Evolutionary conservation across 2,888 invertebrate genomes (phyloP), one percentile per base, ranked within the genome.

Genomic region (Synanthedon andrenaeformis): DNA sequence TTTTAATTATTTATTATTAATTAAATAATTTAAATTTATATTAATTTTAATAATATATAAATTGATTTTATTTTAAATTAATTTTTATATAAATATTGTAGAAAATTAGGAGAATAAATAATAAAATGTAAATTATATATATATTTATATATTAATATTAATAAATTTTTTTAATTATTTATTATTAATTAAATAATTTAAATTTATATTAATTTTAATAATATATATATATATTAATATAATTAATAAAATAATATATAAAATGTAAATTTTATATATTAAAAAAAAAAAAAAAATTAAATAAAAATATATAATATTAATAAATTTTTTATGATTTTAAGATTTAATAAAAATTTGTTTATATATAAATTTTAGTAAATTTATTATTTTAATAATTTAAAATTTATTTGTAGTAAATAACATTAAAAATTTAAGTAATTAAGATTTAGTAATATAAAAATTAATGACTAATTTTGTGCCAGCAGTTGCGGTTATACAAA

Each of bases 401-500:
- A 65, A 64, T 59, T 66, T 61, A 64, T 67, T 45, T 51, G 51
- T 57, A 61, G 56, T 82, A 79, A 75, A 76, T 78, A 77, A 65
- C 75, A 67, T 84, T 85, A 79, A 72, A 70, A 58, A 76, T 82
- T 79, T 79, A 79, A 72, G 70, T 72, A 82, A 74, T 78, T 89
- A 88, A 87, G 89, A 83, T 88, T 89, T 90, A 89, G 79, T 85
- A 89, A 89, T 83, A 81, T 80, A 67, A 66, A 70, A 76, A 89
- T 82, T 89, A 89, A 82, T 88, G 85, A 89, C 88, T 74, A 89
- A 90, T 84, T 88, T 90, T 90, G 90, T 90, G 90, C 90, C 90
- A 91, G 91, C 91, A 90, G 88, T 89, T 89, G 91, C 91, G 91
- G 90, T 91, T 91, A 91, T 67, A 90, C 91, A 89, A 86, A 85